These are phyloP conservation scores for Mythimna loreyi DNA, from an alignment of 2,888 invertebrate species.

Conservation along the genomic window DNA sequence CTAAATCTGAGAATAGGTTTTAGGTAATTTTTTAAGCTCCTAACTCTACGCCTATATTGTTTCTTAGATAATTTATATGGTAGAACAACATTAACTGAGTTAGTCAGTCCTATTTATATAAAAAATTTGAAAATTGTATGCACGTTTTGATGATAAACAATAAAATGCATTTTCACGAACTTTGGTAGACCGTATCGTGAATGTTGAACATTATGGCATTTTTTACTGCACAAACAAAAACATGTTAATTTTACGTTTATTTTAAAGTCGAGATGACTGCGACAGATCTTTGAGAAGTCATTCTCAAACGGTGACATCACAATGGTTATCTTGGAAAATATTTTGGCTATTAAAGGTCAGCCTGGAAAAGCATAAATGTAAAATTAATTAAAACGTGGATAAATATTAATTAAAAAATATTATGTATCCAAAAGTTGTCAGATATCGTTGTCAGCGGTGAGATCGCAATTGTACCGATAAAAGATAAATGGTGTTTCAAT, in stretches of 20 bases:
- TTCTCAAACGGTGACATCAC: background rate
- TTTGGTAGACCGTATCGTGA: too few relatives aligned
- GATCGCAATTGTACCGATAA: background rate
- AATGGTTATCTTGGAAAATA: conserved; percentile 14
- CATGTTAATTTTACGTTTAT: background rate
- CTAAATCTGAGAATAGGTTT: too few relatives aligned
- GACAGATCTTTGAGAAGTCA: background rate
- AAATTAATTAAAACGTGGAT: background rate
- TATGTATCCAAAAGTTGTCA: background rate
- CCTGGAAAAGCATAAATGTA: background rate
- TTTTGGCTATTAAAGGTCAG: background rate
- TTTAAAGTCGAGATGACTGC: conserved; percentile 9
- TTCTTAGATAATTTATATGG: too few relatives aligned
- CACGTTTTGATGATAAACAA: too few relatives aligned
- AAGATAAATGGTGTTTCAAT: background rate
- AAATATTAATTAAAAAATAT: background rate
- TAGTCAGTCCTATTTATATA: too few relatives aligned
- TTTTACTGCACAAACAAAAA: too few relatives aligned
- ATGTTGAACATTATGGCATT: too few relatives aligned
- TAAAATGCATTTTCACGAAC: too few relatives aligned
- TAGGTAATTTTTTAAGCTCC: too few relatives aligned
- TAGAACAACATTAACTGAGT: too few relatives aligned
- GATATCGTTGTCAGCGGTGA: background rate
- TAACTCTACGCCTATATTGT: too few relatives aligned
- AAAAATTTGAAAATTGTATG: too few relatives aligned